Base-by-base conservation (phyloP, 1,140 invertebrate species). In the Dolichoris vasculosae region DNA sequence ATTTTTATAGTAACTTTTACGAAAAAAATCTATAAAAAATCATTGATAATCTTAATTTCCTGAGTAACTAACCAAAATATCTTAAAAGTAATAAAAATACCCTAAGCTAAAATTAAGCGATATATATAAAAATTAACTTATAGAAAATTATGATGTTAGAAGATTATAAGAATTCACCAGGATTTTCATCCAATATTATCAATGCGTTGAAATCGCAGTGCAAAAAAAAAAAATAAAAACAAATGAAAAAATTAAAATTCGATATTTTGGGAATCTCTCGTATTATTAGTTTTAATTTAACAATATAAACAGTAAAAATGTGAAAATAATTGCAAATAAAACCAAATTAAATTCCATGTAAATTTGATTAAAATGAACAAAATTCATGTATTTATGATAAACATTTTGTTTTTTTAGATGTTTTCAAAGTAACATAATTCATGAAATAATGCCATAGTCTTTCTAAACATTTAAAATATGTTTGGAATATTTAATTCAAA, bases 111-210 rank as follows among this genome's bases (percentile, higher is more conserved):
- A 71, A 63, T 17, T 40, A 63, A 79, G 13, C 46, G 30, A 76
- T 38, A 7, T 1, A 51, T 17, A 6, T 30, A 32, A 51, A 20
- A 40, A 55, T 55, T 55, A 67, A 64, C 30, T 30, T 26, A 78
- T 63, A 77, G 17, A 71, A 40, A 32, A 30, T 69, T 84, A 20
- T 38, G 67, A 69, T 3, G 26, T 20, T 76, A 20, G 26, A 38
- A 4, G 20, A 55, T 84, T 84, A 77, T 55, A 84, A 81, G 30
- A 77, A 73, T 88, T 87, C 82, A 87, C 88, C 79, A 75, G 88
- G 78, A 64, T 88, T 40, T 77, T 86, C 86, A 88, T 89, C 86
- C 87, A 83, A 35, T 86, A 84, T 84, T 67, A 51, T 86, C 69
- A 85, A 38, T 82, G 73, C 78, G 67, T 51, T 73, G 80, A 38